phyloP scores from a whole-genome alignment of 2,888 invertebrate species.

The Epistrophella euchroma region DNA sequence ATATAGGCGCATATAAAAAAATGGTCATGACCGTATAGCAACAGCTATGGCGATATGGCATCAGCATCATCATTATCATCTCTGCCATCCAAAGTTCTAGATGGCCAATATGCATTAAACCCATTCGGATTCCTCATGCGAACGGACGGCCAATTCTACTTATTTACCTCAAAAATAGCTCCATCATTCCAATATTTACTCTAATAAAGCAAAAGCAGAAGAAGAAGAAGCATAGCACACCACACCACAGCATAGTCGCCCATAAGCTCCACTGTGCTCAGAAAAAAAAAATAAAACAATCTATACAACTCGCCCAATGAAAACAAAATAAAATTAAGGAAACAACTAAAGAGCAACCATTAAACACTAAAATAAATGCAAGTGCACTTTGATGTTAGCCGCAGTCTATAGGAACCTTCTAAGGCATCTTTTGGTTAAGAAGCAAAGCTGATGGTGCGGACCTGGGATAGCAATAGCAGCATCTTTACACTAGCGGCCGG shows the following conservation, averaged over 20 bases:
- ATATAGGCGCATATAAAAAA: neutral
- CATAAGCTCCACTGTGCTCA: slow-evolving; percentile 3
- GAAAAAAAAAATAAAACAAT: slow-evolving; percentile 9
- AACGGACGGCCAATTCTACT: slow-evolving; percentile 52
- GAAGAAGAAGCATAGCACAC: slow-evolving; percentile 2
- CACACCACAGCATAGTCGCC: neutral
- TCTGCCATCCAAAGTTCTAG: slow-evolving; percentile 27
- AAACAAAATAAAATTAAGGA: slow-evolving; percentile 70
- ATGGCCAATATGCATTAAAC: slow-evolving; percentile 57
- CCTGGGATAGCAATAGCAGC: slow-evolving; percentile 3
- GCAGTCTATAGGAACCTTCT: slow-evolving; percentile 35
- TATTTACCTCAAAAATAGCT: slow-evolving; percentile 74
- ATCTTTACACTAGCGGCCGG: neutral
- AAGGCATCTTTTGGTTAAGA: slow-evolving; percentile 3
- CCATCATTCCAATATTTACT: slow-evolving; percentile 75
- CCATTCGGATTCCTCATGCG: slow-evolving; percentile 64
- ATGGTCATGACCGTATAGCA: slow-evolving; percentile 17
- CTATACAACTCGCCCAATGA: slow-evolving; percentile 46
- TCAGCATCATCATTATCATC: slow-evolving; percentile 21
- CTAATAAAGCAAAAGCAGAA: slow-evolving; percentile 69
- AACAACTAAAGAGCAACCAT: slow-evolving; percentile 76
- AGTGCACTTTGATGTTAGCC: slow-evolving; percentile 75
- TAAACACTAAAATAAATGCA: slow-evolving; percentile 76
- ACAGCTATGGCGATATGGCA: slow-evolving; percentile 9
- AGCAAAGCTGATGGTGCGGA: neutral